Conservation (phyloP, 2,113 vertebrate genomes). For the Labeo catla region DNA sequence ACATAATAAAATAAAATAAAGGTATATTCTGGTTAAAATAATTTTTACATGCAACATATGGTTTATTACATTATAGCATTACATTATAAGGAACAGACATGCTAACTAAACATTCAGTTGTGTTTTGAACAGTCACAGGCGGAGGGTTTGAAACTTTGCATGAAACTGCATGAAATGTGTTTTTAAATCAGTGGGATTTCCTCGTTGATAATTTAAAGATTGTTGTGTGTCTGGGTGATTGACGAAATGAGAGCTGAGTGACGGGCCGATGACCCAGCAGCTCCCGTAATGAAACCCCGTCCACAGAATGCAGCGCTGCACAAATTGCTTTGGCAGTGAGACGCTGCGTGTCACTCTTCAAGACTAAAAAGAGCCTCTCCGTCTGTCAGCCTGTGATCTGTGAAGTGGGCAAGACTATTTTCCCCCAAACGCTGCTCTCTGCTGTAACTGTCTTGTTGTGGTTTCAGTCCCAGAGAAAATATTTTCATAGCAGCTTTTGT, state of each 20-base stretch:
- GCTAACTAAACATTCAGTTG: too few species aligned
- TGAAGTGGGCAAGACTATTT: neutral
- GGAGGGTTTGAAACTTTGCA: neutral
- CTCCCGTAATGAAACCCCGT: constrained; percentile 18
- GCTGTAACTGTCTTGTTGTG: neutral
- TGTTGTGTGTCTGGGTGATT: neutral
- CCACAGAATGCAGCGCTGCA: neutral
- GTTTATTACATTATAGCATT: too few species aligned
- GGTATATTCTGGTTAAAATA: too few species aligned
- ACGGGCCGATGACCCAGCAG: constrained; percentile 12
- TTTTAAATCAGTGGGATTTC: neutral
- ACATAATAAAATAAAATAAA: too few species aligned
- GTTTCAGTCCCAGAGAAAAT: neutral
- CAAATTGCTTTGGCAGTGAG: constrained; percentile 15
- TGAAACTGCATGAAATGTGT: neutral
- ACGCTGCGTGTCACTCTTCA: constrained; percentile 10
- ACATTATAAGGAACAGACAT: too few species aligned
- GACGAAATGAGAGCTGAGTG: constrained; percentile 21
- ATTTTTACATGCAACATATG: too few species aligned
- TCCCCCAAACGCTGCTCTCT: constrained; percentile 12
- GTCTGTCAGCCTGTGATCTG: neutral
- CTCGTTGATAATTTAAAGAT: neutral
- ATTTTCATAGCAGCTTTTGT: neutral
- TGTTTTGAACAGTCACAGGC: neutral
- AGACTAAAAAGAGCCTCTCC: neutral